Base-by-base conservation (phyloP, 2,113 vertebrate genomes). In the Panthera tigris region DNA sequence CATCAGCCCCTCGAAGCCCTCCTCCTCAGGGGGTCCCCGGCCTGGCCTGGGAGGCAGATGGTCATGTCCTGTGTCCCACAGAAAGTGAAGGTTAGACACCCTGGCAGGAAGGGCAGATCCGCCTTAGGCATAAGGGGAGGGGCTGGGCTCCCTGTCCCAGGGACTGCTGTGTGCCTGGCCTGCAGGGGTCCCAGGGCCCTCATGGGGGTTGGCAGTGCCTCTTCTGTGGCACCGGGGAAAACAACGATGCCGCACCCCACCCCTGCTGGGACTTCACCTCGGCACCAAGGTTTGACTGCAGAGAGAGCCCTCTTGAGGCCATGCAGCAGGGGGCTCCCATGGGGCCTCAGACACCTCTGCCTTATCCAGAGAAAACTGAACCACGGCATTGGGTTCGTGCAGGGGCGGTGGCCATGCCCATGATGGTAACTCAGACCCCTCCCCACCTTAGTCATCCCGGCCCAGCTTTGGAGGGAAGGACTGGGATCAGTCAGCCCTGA, bases 121-220 rank as follows among this genome's bases (percentile, higher is more conserved):
- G 0, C 25, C 2, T 25, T 1, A 2, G 3, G 16, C 68, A 1
- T 13, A 45, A 61, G 10, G 3, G 1, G 2, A 9, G 89, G 84
- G 52, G 5, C 4, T 69, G 69, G 79, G 18, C 27, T 69, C 33
- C 69, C 15, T 1, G 57, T 8, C 63, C n/a, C 39, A 1, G n/a
- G 39, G 15, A 0, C 31, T 18, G 7, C 0, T 45, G 45, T 45
- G 45, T 45, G 16, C 36, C 14, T 80, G 71, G 33, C 41, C 48
- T 2, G 29, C 36, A 14, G 36, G 10, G 27, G 14, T 31, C 23
- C 63, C 9, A 2, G 52, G 13, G 57, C 65, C 25, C 45, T 48
- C 9, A 0, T 2, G 12, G 25, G 61, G 33, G 18, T 4, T 50
- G 19, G 45, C 63, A 31, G 50, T 15, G 29, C 14, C 50, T 71